A percentile compares a stretch with the other conserved stretches of the same genome.
Evolutionary conservation across 2,113 vertebrate genomes (phyloP).

Genomic region (Microcebus griseorufus): DNA sequence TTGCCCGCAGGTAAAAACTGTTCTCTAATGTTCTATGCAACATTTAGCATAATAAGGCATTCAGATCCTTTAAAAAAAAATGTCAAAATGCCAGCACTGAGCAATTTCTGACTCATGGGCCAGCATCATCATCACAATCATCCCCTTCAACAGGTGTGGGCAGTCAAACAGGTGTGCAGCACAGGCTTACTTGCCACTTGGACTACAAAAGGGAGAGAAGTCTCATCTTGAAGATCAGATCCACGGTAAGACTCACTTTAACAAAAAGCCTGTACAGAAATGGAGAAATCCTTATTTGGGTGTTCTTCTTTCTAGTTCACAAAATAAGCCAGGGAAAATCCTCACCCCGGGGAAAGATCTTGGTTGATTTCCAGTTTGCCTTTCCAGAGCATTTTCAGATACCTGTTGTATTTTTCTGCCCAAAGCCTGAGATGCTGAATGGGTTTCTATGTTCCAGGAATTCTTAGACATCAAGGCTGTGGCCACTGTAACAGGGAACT

Average conservation of each 20-base stretch:
- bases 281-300: not conserved
- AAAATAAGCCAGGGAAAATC: not conserved
- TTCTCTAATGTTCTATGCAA: not conserved
- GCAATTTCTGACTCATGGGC: not conserved
- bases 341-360: not conserved
- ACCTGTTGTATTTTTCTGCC: not conserved
- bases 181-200: too few relatives aligned
- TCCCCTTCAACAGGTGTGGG: not conserved
- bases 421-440: not conserved
- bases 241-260: not conserved
- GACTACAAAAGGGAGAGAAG: not conserved
- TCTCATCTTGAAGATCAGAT: not conserved
- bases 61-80: not conserved
- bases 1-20: not conserved
- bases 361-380: not conserved
- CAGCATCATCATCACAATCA: not conserved
- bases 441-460: not conserved
- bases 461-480: not conserved
- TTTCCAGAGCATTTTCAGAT: not conserved
- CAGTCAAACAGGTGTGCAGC: not conserved
- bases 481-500: not conserved
- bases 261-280: not conserved
- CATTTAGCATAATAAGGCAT: not conserved
- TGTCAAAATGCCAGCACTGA: not conserved
- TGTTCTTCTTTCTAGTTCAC: not conserved